phyloP scores from a whole-genome alignment of 2,797 vertebrate genomes.

The Leptoclinus maculatus region DNA sequence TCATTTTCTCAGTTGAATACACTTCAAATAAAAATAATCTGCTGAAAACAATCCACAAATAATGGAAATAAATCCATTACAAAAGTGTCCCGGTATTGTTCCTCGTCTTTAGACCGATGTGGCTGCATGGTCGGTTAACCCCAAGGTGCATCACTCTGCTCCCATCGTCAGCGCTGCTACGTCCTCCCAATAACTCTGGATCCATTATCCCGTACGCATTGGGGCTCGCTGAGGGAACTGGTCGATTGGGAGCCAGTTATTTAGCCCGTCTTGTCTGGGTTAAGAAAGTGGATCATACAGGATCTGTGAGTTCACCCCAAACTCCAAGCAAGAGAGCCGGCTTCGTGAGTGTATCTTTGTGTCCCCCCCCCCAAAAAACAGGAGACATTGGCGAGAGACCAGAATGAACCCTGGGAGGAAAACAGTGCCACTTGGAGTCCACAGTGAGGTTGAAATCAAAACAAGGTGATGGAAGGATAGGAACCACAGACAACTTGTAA shows the following conservation, averaged over 20 bases:
- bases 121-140: conserved; percentile 36
- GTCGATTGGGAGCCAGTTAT: conserved; percentile 21
- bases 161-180: conserved; percentile 47
- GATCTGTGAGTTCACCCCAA: conserved; percentile 52
- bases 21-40: conserved; percentile 58
- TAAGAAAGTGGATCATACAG: conserved; percentile 38
- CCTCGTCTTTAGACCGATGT: conserved; percentile 46
- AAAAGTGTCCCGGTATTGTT: conserved; percentile 41
- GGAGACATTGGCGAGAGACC: conserved; percentile 36
- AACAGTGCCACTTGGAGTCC: conserved; percentile 48
- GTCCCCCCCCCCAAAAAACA: conserved; percentile 32
- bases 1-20: conserved; percentile 51
- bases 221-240: conserved; percentile 18
- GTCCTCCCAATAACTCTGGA: conserved; percentile 20
- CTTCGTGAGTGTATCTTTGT: conserved; percentile 16
- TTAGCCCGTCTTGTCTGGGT: conserved; percentile 24
- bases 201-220: conserved; percentile 26
- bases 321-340: conserved; percentile 18
- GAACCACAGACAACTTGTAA: conserved; percentile 77
- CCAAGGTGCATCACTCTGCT: conserved; percentile 48
- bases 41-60: conserved; percentile 53
- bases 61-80: conserved; percentile 44
- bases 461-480: conserved; percentile 47
- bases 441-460: conserved; percentile 54
- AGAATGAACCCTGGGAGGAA: conserved; percentile 50